Base-by-base conservation (phyloP, 2,113 vertebrate species). In the Triplophysa dalaica region DNA sequence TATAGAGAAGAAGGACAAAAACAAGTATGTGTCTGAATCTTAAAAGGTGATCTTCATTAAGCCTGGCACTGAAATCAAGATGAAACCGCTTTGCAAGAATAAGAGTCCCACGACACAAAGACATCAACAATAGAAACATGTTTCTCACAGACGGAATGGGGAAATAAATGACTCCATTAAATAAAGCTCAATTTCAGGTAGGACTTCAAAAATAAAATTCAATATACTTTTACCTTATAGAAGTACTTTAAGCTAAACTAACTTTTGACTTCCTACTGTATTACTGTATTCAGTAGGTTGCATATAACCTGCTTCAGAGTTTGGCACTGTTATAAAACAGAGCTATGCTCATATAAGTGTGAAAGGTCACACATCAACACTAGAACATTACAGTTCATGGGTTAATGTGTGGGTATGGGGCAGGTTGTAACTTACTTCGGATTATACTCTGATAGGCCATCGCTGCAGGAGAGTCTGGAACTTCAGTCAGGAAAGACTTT, bases 381-480 rank as follows among this genome's bases (percentile, higher is more conserved):
- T 12, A 60, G 70, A 22, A 24, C 16, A 33, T 60, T 4, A 43
- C n/a, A 60, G 54, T 43, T 73, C 16, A 43, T 43, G 6, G 21
- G 13, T 3, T 41, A 3, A 16, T 2, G 17, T 9, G 8, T 45
- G 12, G 16, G 54, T 11, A 12, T 6, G 16, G 16, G 12, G 16
- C 16, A 58, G 7, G 2, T 17, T n/a, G 8, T 45, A 21, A 90
- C 97, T 94, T 89, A 98, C 97, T 93, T 41, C 95, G 93, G 81
- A 99, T 94, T 61, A 99, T 95, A 2, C 8, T 88, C 75, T 77
- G 90, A 89, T 95, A 98, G 76, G 89, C 94, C 0, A 58, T 1
- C 0, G 95, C 91, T 4, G 96, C 96, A 43, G 96, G 94, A 41
- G 98, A 97, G 62, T 96, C 94, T 0, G 96, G 95, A 0, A 92